Evolutionary conservation across 1,140 invertebrate genomes (phyloP).

Genomic region (Gonatopus flavifemur): DNA sequence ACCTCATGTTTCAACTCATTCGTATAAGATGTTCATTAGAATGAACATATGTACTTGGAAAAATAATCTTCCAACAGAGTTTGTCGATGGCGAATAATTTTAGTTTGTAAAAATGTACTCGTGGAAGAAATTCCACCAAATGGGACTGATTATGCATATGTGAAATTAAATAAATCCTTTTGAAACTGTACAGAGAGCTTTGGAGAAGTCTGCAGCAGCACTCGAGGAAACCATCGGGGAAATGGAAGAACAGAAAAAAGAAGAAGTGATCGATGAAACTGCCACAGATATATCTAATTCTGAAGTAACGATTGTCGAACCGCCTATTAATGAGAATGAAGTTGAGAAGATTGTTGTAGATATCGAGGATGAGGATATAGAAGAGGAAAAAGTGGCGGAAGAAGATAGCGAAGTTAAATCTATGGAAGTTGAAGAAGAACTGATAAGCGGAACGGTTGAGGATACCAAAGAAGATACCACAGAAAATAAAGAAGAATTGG

Average conservation of each 20-base stretch:
- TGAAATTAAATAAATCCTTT: background rate
- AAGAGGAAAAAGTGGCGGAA: background rate
- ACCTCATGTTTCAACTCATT: slow-evolving; percentile 10
- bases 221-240: slow-evolving; percentile 40
- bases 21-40: slow-evolving; percentile 14
- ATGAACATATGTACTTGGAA: background rate
- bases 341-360: slow-evolving; percentile 5
- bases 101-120: background rate
- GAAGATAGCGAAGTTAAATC: background rate
- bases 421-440: slow-evolving; percentile 34
- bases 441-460: too few relatives aligned
- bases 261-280: slow-evolving; percentile 30
- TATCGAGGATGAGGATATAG: background rate
- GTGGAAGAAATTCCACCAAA: background rate
- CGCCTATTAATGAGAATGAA: slow-evolving; percentile 52
- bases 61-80: too few relatives aligned
- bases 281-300: slow-evolving; percentile 27
- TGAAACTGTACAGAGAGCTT: slow-evolving; percentile 24
- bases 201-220: slow-evolving; percentile 36
- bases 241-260: slow-evolving; percentile 38
- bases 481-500: slow-evolving; percentile 32
- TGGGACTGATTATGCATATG: background rate
- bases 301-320: slow-evolving; percentile 42
- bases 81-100: too few relatives aligned
- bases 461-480: slow-evolving; percentile 37